Evolutionary conservation across 2,797 vertebrate genomes (phyloP).

Genomic region (Dipus sagitta): DNA sequence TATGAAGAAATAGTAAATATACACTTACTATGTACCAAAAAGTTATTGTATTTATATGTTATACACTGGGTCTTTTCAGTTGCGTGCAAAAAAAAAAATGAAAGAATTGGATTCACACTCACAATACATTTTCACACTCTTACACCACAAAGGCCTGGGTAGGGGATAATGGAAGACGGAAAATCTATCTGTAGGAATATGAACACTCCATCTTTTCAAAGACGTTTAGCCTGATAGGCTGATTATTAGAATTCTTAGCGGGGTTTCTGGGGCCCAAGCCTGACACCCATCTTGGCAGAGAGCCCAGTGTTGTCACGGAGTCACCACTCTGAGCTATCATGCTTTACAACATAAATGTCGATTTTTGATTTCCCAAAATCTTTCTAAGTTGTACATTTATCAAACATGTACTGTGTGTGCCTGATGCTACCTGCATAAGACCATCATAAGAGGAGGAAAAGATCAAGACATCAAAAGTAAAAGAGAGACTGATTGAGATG

Average conservation of each 20-base stretch:
- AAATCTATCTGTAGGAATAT: neutral
- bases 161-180: conserved; percentile 40
- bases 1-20: conserved; percentile 20
- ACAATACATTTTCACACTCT: neutral
- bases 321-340: neutral
- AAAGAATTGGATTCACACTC: neutral
- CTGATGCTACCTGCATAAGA: too few relatives aligned
- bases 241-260: neutral
- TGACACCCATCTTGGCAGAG: conserved; percentile 6
- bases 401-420: neutral
- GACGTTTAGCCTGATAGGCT: neutral
- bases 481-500: too few relatives aligned
- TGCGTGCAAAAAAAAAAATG: neutral
- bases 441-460: too few relatives aligned
- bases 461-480: too few relatives aligned
- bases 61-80: neutral
- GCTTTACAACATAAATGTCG: neutral
- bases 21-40: neutral
- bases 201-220: neutral
- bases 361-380: neutral
- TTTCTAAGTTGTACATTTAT: neutral
- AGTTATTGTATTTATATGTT: neutral
- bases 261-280: neutral
- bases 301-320: neutral
- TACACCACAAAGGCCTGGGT: neutral